These are phyloP conservation scores for Apteryx owenii DNA, from an alignment of 2,113 vertebrate genomes.

Conservation along the genomic window DNA sequence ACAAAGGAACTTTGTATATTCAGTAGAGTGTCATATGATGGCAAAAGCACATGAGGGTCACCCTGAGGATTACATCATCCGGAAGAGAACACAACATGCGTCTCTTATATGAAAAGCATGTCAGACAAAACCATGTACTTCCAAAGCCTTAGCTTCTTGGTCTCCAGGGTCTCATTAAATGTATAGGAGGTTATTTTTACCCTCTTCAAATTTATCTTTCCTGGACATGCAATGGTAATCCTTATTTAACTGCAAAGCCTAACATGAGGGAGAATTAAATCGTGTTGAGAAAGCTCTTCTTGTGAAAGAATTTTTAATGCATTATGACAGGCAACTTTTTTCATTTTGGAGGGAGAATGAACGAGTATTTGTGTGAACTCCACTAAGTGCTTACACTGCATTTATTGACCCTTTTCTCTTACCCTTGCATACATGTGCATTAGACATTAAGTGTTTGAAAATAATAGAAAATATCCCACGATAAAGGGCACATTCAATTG, in stretches of 20 bases:
- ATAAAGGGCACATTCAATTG: background rate
- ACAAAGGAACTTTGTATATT: constrained; percentile 56
- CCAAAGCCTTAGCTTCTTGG: background rate
- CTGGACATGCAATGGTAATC: constrained; percentile 11
- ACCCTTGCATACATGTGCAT: background rate
- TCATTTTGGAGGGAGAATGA: background rate
- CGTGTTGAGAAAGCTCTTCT: background rate
- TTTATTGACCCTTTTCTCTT: background rate
- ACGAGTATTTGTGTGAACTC: background rate
- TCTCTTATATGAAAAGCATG: background rate
- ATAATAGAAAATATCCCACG: background rate
- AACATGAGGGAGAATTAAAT: background rate
- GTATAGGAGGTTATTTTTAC: background rate
- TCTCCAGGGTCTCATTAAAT: background rate
- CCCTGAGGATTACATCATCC: constrained; percentile 15
- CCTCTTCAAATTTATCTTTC: constrained; percentile 10
- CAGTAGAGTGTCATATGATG: constrained; percentile 31
- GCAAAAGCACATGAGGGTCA: constrained; percentile 54
- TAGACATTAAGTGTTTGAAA: background rate
- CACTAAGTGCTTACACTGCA: background rate
- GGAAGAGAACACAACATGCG: background rate
- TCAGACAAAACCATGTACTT: background rate
- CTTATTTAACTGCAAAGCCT: background rate
- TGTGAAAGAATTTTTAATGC: background rate
- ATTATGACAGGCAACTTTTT: background rate